A percentile compares a stretch with the other conserved stretches of the same genome.
These are phyloP conservation scores for Phylloscopus whistleri DNA, from an alignment of 2,113 vertebrate species.

Conservation along the genomic window DNA sequence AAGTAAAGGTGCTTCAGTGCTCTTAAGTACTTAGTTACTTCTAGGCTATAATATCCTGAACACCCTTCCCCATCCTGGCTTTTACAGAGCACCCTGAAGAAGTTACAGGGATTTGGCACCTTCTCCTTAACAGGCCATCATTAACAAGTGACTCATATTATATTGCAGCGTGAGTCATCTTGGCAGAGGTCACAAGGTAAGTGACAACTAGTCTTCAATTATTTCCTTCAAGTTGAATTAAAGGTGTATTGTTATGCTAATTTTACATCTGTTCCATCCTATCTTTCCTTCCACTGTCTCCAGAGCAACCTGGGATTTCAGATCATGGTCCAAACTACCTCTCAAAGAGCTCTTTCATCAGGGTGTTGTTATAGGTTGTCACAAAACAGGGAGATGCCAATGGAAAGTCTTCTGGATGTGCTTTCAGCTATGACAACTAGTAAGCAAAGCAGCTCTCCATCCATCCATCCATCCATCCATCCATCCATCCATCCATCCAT, in stretches of 20 bases:
- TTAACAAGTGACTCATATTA: constrained; percentile 56
- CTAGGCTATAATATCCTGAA: neutral
- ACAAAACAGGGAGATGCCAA: neutral
- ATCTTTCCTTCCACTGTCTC: neutral
- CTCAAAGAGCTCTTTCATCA: neutral
- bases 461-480: neutral
- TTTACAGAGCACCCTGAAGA: neutral
- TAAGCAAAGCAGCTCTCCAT: neutral
- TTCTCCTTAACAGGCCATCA: constrained; percentile 36
- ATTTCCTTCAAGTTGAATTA: constrained; percentile 54
- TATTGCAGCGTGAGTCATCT: constrained; percentile 49
- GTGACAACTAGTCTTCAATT: constrained; percentile 42
- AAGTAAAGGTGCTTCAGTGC: neutral
- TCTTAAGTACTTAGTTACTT: neutral
- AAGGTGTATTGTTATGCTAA: constrained; percentile 52
- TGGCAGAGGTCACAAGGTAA: constrained; percentile 48
- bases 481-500: neutral
- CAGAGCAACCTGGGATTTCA: constrained; percentile 5
- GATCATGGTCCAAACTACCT: neutral
- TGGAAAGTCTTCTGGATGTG: neutral
- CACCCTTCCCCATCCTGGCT: neutral
- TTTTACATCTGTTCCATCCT: constrained; percentile 7
- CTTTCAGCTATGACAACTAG: neutral
- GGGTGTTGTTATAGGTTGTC: neutral
- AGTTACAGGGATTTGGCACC: neutral